phyloP scores from a whole-genome alignment of 2,888 invertebrate species.

The Diloba caeruleocephala region DNA sequence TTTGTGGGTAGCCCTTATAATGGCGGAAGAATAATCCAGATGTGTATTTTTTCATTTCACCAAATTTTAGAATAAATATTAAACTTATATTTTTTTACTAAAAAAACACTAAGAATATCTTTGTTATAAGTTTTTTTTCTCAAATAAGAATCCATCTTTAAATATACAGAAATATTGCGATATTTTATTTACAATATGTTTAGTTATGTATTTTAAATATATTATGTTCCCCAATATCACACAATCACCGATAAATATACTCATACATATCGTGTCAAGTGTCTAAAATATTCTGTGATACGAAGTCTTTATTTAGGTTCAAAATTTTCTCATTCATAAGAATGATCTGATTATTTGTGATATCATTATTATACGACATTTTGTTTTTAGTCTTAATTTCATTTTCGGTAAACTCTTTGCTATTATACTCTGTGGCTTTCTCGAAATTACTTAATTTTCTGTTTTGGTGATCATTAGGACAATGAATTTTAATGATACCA shows the following conservation, averaged over 20 bases:
- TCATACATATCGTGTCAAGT: slow-evolving; percentile 36
- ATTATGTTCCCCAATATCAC: slow-evolving; percentile 26
- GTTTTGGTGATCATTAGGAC: neutral
- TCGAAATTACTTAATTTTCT: neutral
- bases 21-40: too few relatives aligned
- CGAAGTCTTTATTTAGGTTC: slow-evolving; percentile 12
- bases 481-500: neutral
- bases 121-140: neutral
- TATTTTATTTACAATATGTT: too few relatives aligned
- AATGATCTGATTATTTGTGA: slow-evolving; percentile 17
- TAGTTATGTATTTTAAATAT: neutral
- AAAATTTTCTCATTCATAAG: slow-evolving; percentile 30
- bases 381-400: neutral
- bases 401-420: neutral
- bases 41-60: too few relatives aligned
- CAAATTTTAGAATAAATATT: neutral
- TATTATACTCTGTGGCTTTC: neutral
- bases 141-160: neutral
- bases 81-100: neutral
- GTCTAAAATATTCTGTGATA: slow-evolving; percentile 24
- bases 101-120: neutral
- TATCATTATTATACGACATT: neutral
- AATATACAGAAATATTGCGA: too few relatives aligned
- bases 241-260: neutral
- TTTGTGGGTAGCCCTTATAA: too few relatives aligned